These are phyloP conservation scores for Drosophila mojavensis DNA, from an alignment of 1,140 invertebrate species.

Conservation along the genomic window DNA sequence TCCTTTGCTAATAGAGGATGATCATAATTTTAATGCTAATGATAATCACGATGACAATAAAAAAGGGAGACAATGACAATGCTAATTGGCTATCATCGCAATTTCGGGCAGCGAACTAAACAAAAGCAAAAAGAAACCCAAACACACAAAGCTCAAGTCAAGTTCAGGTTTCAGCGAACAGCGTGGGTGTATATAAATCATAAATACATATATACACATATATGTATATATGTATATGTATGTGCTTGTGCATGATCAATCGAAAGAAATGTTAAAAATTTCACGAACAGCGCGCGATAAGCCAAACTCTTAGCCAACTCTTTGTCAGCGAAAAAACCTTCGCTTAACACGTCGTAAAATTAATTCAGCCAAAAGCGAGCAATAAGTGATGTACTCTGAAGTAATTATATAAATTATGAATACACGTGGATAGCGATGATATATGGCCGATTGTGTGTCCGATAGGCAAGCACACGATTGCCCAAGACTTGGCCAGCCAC, in stretches of 20 bases:
- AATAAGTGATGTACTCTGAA: background rate
- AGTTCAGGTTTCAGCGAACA: background rate
- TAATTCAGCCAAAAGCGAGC: background rate
- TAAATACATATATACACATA: background rate
- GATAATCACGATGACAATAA: background rate
- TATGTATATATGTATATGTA: background rate
- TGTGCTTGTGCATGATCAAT: background rate
- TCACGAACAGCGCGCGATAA: slow-evolving; percentile 27
- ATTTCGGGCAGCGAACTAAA: background rate
- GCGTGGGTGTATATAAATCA: background rate
- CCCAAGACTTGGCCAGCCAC: background rate
- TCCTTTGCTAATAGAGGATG: no score
- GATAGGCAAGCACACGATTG: background rate
- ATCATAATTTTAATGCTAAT: no score
- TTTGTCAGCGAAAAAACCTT: slow-evolving; percentile 29
- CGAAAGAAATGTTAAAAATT: slow-evolving; percentile 26
- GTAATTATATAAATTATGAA: background rate
- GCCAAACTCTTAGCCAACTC: background rate
- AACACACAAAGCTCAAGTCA: background rate
- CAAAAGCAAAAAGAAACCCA: background rate
- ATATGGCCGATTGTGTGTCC: no score
- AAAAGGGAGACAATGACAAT: background rate
- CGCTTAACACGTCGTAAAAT: slow-evolving; percentile 1
- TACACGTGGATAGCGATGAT: background rate
- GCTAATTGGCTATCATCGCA: background rate